phyloP scores from a whole-genome alignment of 2,797 vertebrate genomes.

The Tenualosa ilisha region DNA sequence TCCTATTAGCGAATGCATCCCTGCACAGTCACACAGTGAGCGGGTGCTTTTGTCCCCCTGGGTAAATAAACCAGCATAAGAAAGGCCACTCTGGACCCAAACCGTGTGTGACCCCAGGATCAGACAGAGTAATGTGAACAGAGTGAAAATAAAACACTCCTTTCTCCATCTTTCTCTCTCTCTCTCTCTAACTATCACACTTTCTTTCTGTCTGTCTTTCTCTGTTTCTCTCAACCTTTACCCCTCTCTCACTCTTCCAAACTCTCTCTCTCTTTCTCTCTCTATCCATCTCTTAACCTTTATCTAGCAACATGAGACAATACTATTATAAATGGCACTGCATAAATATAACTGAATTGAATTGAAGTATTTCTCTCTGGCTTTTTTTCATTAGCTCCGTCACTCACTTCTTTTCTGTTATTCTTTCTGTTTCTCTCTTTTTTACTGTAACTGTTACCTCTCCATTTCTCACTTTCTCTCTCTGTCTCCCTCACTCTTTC shows the following conservation, averaged over 20 bases:
- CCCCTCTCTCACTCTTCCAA: constrained; percentile 26
- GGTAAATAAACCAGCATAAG: not conserved
- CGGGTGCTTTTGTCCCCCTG: not conserved
- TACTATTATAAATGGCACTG: too few relatives aligned
- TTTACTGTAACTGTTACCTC: constrained; percentile 6
- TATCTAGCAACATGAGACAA: not conserved
- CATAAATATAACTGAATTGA: too few relatives aligned
- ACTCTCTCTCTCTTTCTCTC: not conserved
- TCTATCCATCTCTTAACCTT: not conserved
- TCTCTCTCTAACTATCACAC: constrained; percentile 27
- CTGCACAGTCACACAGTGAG: not conserved
- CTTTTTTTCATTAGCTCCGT: not conserved
- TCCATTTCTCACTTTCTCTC: not conserved
- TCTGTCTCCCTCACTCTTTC: constrained; percentile 22
- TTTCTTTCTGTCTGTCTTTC: not conserved
- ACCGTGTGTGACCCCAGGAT: not conserved
- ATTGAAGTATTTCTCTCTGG: not conserved
- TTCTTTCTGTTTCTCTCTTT: not conserved
- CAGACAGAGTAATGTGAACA: not conserved
- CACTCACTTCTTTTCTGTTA: not conserved
- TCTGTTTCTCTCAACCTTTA: not conserved
- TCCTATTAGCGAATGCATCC: too few relatives aligned
- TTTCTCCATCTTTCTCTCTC: not conserved
- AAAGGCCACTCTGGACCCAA: not conserved
- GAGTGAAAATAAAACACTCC: not conserved